Percentiles rank a stretch among this genome's conserved stretches.
Evolutionary conservation across 1,140 invertebrate species (phyloP).

Genomic region (Calliphora vicina): DNA sequence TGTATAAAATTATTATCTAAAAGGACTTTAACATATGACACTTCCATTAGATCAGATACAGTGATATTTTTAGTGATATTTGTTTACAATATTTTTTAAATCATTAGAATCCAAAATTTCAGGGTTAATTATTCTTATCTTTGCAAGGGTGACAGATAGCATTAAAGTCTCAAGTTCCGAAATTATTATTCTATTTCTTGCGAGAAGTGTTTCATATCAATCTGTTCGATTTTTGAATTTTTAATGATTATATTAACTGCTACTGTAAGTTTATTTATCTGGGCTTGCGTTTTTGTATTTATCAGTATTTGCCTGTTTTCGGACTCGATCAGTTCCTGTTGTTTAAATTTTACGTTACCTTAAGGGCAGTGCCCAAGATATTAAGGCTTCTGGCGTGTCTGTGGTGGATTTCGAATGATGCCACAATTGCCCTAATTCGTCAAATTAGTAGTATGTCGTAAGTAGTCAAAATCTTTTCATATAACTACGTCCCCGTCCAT

Average conservation of each 20-base stretch:
- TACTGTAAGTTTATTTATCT: slow-evolving; percentile 22
- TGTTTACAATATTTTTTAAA: slow-evolving; percentile 27
- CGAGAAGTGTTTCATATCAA: background rate
- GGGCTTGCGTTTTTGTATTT: slow-evolving; percentile 17
- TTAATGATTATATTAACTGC: slow-evolving; percentile 29
- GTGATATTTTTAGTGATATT: slow-evolving; percentile 17
- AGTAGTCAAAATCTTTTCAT: slow-evolving; percentile 13
- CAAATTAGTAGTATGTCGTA: background rate
- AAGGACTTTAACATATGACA: too few species aligned
- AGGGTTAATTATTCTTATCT: slow-evolving; percentile 37
- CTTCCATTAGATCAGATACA: slow-evolving; percentile 30
- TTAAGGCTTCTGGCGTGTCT: slow-evolving; percentile 28
- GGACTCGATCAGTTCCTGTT: slow-evolving; percentile 17
- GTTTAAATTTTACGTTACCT: slow-evolving; percentile 25
- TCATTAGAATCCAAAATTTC: slow-evolving; percentile 34
- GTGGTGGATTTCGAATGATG: slow-evolving; percentile 24
- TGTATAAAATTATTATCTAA: too few species aligned
- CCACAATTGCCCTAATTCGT: slow-evolving; percentile 13
- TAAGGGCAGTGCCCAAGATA: slow-evolving; percentile 22
- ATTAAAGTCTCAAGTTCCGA: slow-evolving; percentile 37
- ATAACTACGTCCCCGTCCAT: slow-evolving; percentile 1
- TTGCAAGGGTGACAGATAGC: slow-evolving; percentile 36
- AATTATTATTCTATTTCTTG: slow-evolving; percentile 39
- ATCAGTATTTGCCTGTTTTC: slow-evolving; percentile 20
- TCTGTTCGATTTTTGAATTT: background rate